phyloP scores from a whole-genome alignment of 2,888 invertebrate species.

The Hyppa rectilinea region DNA sequence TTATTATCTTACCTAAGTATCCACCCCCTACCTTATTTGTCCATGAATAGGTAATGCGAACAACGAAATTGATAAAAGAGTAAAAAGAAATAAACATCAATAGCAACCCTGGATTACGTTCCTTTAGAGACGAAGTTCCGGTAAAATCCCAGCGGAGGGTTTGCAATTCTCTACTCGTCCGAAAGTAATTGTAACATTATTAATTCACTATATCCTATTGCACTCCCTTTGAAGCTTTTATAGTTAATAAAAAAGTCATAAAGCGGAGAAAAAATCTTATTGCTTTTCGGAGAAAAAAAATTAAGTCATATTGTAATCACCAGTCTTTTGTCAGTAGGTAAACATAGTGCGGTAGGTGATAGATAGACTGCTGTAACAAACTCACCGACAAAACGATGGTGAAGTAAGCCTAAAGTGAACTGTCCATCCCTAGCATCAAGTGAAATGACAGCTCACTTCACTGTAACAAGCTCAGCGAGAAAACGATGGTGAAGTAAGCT shows the following conservation, averaged over 20 bases:
- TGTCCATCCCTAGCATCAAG: too few relatives aligned
- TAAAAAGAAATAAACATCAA: slow-evolving; percentile 22
- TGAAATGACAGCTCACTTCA: too few relatives aligned
- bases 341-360: neutral
- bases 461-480: too few relatives aligned
- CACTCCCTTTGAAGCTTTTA: slow-evolving; percentile 25
- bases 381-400: too few relatives aligned
- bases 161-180: slow-evolving; percentile 29
- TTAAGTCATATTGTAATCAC: neutral
- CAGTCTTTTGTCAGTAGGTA: neutral
- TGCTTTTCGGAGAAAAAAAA: neutral
- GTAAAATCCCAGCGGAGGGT: slow-evolving; percentile 38
- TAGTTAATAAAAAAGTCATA: slow-evolving; percentile 11
- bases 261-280: neutral
- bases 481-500: too few relatives aligned
- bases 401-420: too few relatives aligned
- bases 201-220: slow-evolving; percentile 43
- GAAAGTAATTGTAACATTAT: slow-evolving; percentile 42
- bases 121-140: slow-evolving; percentile 33
- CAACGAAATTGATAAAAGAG: neutral
- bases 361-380: too few relatives aligned
- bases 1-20: neutral
- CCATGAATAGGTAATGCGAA: neutral
- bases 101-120: slow-evolving; percentile 23
- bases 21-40: neutral